Percentiles rank a stretch among this genome's conserved stretches.
These are phyloP conservation scores for Tachycineta bicolor DNA, from an alignment of 2,113 vertebrate genomes.

Conservation along the genomic window DNA sequence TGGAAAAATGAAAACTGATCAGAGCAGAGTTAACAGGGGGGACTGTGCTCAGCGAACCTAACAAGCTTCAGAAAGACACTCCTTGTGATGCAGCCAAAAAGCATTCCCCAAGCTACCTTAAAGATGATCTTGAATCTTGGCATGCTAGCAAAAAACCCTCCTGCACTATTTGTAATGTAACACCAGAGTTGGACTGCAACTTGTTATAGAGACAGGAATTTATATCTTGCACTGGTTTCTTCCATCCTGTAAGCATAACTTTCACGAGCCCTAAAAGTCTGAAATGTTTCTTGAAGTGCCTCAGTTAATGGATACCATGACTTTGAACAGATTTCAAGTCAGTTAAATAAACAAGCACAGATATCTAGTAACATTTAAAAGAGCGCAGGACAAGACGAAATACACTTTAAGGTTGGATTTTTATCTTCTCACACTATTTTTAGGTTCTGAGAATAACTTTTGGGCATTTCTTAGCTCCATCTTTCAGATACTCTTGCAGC, in stretches of 20 bases:
- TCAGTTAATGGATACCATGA: not conserved
- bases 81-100: not conserved
- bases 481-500: not conserved
- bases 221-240: not conserved
- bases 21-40: not conserved
- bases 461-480: not conserved
- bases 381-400: not conserved
- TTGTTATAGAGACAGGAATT: not conserved
- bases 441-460: not conserved
- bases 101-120: not conserved
- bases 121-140: not conserved
- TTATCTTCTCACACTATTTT: not conserved
- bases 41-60: not conserved
- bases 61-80: not conserved
- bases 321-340: not conserved
- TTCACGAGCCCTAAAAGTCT: not conserved
- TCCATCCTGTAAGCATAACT: not conserved
- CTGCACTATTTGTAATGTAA: not conserved
- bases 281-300: not conserved
- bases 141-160: not conserved
- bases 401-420: fast-evolving
- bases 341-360: not conserved
- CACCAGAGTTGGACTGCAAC: not conserved
- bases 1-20: not conserved
- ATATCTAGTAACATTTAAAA: not conserved